Evolutionary conservation across 37 sponge, comb jelly and placozoan species (phyloP).

Genomic region (Haliclona indistincta): DNA sequence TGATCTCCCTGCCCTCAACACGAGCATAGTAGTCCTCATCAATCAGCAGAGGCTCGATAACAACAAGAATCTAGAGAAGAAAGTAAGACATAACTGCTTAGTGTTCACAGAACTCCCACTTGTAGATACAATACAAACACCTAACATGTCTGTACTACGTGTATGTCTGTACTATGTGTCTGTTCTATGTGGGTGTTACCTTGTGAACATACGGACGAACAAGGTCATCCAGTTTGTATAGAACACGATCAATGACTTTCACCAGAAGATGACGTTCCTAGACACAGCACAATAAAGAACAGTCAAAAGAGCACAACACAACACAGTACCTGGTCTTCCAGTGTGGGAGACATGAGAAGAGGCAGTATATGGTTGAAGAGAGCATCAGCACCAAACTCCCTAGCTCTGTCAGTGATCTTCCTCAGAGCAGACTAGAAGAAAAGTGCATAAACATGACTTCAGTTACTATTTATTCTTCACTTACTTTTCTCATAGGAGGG

Average conservation of each 20-base stretch:
- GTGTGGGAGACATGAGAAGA: conserved; percentile 93
- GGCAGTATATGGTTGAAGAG: conserved; percentile 99
- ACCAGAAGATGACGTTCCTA: conserved; percentile 96
- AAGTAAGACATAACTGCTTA: neutral
- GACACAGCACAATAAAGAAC: neutral
- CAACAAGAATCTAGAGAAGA: conserved; percentile 85
- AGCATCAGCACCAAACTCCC: conserved; percentile 97
- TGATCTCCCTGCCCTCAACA: conserved; percentile 99
- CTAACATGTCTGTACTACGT: no score
- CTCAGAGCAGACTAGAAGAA: conserved; percentile 79
- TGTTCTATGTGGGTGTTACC: conserved; percentile 45
- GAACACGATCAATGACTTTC: conserved; percentile 96
- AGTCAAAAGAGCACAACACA: neutral
- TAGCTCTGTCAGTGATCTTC: conserved; percentile 96
- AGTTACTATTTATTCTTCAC: neutral
- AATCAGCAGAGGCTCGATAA: conserved; percentile 97
- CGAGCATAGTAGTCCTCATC: conserved; percentile 99
- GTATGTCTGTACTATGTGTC: neutral
- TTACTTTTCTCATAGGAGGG: conserved; percentile 97
- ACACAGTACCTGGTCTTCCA: conserved; percentile 73
- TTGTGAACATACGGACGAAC: conserved; percentile 98
- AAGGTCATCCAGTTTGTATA: conserved; percentile 99
- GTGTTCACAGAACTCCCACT: neutral
- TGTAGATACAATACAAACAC: neutral
- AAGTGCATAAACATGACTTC: neutral